phyloP scores from a whole-genome alignment of 2,797 vertebrate genomes.

The Oreochromis grahami region DNA sequence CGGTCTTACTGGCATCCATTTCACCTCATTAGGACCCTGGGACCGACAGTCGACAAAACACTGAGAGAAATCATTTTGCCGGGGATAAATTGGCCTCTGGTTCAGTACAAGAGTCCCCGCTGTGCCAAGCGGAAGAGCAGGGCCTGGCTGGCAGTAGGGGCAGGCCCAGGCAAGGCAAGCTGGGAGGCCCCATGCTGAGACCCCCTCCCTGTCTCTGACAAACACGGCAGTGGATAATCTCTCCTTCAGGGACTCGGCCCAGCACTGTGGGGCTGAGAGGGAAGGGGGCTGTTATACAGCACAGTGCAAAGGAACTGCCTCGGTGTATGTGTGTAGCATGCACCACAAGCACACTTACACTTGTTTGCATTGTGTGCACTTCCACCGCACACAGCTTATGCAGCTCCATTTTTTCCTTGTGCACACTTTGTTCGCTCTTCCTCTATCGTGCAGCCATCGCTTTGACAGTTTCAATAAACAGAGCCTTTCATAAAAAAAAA shows the following conservation, averaged over 20 bases:
- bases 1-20: constrained; percentile 72
- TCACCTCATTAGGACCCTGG: constrained; percentile 77
- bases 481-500: neutral
- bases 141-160: constrained; percentile 76
- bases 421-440: neutral
- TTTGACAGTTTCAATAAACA: constrained; percentile 18
- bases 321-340: constrained; percentile 28
- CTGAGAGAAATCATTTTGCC: constrained; percentile 68
- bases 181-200: constrained; percentile 69
- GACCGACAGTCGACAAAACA: constrained; percentile 63
- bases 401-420: neutral
- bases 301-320: constrained; percentile 58
- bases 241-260: constrained; percentile 72
- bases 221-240: constrained; percentile 80
- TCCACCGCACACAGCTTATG: neutral
- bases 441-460: neutral
- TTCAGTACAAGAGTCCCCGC: constrained; percentile 71
- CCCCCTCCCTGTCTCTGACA: constrained; percentile 75
- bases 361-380: constrained; percentile 25
- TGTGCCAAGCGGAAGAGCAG: constrained; percentile 77
- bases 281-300: constrained; percentile 63
- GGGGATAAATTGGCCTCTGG: constrained; percentile 73
- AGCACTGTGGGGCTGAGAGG: constrained; percentile 70
- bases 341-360: constrained; percentile 8
- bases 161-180: constrained; percentile 79